Evolutionary conservation across 2,113 vertebrate genomes (phyloP), one percentile per base, ranked within the genome.

Genomic region (Brienomyrus longianalis): DNA sequence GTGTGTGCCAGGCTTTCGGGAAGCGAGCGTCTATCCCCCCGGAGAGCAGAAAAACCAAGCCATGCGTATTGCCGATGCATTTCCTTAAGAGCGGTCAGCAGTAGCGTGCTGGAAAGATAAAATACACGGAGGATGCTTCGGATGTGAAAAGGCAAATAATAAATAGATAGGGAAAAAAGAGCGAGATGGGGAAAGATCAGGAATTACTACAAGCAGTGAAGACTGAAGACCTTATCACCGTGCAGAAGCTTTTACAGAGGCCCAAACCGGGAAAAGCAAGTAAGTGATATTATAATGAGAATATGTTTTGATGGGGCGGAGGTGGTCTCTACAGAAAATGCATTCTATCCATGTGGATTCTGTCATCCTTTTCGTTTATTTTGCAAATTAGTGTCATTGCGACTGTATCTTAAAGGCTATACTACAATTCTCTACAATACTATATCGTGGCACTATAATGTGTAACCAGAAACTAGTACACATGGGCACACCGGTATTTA

Each of bases 151-250:
- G 56, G 31, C 39, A 83, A 13, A 89, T 91, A 92, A 5, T 21
- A 86, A 86, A 87, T 50, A 56, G 5, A 35, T 54, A 39, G 50
- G 54, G 89, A 90, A 89, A 23, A 47, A 91, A 92, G 96, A 96
- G 95, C 83, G 83, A 84, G 35, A 98, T 98, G 97, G 98, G 97
- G 96, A 99, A 98, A 95, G 98, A 99, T 96, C 98, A 98, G 95
- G 98, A 99, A 96, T 96, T 99, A 94, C 96, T 99, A 93, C 97
- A 98, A 96, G 98, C 98, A 93, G 98, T 97, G 92, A 99, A 99
- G 96, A 97, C 97, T 94, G 98, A 99, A 96, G 98, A 99, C 95
- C 91, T 98, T 93, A 95, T 96, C 92, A 96, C 97, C 92, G 98
- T 97, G 91, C 98, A 98, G 96, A 96, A 97, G 94, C 97, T 99